Percentiles rank a stretch among this genome's conserved stretches.
Conservation (phyloP, 1,140 invertebrate genomes). For the Drosophila nikananu region DNA sequence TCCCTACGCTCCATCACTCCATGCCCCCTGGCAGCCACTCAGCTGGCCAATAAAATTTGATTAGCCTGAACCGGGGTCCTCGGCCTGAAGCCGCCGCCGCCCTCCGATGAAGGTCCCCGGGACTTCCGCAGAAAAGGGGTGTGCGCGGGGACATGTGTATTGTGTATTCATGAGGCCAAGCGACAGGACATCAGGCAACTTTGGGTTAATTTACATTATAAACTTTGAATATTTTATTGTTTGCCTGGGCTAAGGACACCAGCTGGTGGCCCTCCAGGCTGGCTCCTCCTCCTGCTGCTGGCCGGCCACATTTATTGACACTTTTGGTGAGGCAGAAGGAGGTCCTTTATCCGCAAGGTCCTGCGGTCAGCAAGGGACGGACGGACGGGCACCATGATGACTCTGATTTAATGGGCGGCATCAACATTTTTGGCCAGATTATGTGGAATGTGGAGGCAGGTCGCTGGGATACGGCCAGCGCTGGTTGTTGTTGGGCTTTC, state of each 20-base stretch:
- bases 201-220: conserved; percentile 84
- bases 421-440: conserved; percentile 74
- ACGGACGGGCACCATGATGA: not conserved
- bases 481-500: conserved; percentile 58
- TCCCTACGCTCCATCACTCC: conserved; percentile 25
- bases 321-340: conserved; percentile 8
- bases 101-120: not conserved
- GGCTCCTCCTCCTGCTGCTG: conserved; percentile 1
- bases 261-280: conserved; percentile 38
- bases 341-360: conserved; percentile 10
- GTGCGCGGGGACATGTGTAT: conserved; percentile 38
- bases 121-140: conserved; percentile 10
- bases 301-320: conserved; percentile 52
- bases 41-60: conserved; percentile 73
- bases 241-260: conserved; percentile 72
- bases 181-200: conserved; percentile 60
- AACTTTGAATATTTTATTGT: conserved; percentile 84
- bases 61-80: conserved; percentile 62
- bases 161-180: conserved; percentile 53
- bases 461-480: conserved; percentile 25
- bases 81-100: no score
- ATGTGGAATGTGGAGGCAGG: conserved; percentile 44
- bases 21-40: conserved; percentile 27
- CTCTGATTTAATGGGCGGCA: conserved; percentile 70
- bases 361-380: conserved; percentile 20